phyloP scores from a whole-genome alignment of 1,140 invertebrate genomes.

The Agrypnia vestita region DNA sequence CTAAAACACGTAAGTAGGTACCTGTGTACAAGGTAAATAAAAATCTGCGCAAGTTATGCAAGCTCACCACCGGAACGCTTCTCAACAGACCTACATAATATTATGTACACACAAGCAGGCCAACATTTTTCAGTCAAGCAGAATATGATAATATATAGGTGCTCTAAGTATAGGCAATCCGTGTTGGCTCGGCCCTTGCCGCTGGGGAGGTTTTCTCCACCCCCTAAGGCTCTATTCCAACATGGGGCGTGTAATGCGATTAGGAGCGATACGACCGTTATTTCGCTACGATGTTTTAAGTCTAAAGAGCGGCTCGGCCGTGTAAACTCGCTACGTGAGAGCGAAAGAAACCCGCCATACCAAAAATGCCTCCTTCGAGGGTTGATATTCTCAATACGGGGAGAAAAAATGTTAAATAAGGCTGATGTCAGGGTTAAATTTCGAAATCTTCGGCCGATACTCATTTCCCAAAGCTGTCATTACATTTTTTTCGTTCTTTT shows the following conservation, averaged over 20 bases:
- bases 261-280: constrained; percentile 45
- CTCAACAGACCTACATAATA: neutral
- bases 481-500: neutral
- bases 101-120: neutral
- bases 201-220: neutral
- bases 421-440: constrained; percentile 8
- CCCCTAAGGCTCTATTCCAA: constrained; percentile 24
- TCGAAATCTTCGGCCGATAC: constrained; percentile 7
- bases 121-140: neutral
- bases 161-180: constrained; percentile 24
- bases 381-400: constrained; percentile 19
- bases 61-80: too few relatives aligned
- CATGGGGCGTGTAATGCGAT: constrained; percentile 41
- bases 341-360: constrained; percentile 1
- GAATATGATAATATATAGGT: constrained; percentile 8
- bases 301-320: constrained; percentile 35
- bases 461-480: constrained; percentile 7
- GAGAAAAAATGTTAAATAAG: constrained; percentile 18
- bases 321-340: constrained; percentile 43
- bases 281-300: constrained; percentile 40
- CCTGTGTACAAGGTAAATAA: too few relatives aligned
- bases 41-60: too few relatives aligned
- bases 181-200: constrained; percentile 4
- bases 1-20: too few relatives aligned
- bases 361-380: constrained; percentile 30